Conservation (phyloP, 2,888 invertebrate genomes). For the Linyphia triangularis region DNA sequence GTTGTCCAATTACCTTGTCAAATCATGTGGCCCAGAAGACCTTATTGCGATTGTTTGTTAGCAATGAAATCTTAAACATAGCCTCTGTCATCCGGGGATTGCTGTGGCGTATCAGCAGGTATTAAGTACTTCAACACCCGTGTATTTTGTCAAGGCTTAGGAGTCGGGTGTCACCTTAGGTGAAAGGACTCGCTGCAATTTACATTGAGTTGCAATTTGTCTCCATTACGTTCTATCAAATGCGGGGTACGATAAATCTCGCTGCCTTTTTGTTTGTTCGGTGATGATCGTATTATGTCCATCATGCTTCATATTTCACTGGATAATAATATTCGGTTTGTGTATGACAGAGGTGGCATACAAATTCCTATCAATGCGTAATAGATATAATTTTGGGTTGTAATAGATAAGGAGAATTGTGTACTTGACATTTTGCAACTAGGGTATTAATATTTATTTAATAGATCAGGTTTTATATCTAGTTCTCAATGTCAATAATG, state of each 20-base stretch:
- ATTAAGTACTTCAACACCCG: slow-evolving; percentile 44
- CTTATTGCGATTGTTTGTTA: slow-evolving; percentile 61
- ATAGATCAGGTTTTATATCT: too few relatives aligned
- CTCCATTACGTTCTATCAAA: slow-evolving; percentile 49
- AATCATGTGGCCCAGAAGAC: slow-evolving; percentile 37
- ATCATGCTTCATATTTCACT: too few relatives aligned
- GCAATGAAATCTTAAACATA: slow-evolving; percentile 65
- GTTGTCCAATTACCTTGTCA: slow-evolving; percentile 68
- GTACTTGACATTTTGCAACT: too few relatives aligned
- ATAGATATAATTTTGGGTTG: too few relatives aligned
- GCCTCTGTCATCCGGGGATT: slow-evolving; percentile 51
- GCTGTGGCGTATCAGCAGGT: slow-evolving; percentile 50
- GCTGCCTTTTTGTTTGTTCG: not conserved
- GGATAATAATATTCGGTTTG: too few relatives aligned
- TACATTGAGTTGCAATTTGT: slow-evolving; percentile 47
- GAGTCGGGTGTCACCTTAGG: slow-evolving; percentile 53
- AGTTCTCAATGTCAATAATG: too few relatives aligned
- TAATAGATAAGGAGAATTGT: too few relatives aligned
- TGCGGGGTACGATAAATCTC: slow-evolving; percentile 37
- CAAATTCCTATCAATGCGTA: too few relatives aligned
- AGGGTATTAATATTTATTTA: too few relatives aligned
- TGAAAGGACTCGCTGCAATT: slow-evolving; percentile 54
- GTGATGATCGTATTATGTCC: not conserved
- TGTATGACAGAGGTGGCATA: too few relatives aligned
- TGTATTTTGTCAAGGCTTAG: slow-evolving; percentile 62